Percentiles rank a stretch among this genome's conserved stretches.
These are phyloP conservation scores for Drosophila watanabei DNA, from an alignment of 1,140 invertebrate genomes.

Conservation along the genomic window DNA sequence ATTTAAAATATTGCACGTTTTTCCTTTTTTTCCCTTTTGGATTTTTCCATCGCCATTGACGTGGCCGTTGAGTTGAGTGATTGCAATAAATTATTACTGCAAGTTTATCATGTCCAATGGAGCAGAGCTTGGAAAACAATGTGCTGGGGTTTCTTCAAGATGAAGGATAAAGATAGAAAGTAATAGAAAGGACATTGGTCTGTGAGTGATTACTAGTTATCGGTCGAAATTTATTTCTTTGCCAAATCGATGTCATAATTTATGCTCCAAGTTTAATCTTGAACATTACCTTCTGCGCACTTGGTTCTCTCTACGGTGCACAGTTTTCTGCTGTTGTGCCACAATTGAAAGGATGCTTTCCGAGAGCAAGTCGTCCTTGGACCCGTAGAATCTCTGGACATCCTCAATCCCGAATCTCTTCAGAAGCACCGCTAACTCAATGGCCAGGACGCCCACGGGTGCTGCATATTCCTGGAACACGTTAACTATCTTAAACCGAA, in stretches of 20 bases:
- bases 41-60: slow-evolving; percentile 41
- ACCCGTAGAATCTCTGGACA: slow-evolving; percentile 18
- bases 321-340: not conserved
- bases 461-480: not conserved
- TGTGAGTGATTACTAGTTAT: not conserved
- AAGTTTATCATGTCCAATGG: slow-evolving; percentile 63
- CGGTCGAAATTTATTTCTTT: not conserved
- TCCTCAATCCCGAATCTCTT: slow-evolving; percentile 13
- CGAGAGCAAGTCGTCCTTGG: slow-evolving; percentile 10
- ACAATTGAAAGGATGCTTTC: slow-evolving; percentile 11
- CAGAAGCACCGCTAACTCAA: not conserved
- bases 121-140: slow-evolving; percentile 23
- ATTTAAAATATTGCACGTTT: slow-evolving; percentile 73
- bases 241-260: not conserved
- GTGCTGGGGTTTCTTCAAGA: slow-evolving; percentile 14
- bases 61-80: slow-evolving; percentile 72
- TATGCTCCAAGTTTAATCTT: not conserved
- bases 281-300: not conserved
- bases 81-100: slow-evolving; percentile 78
- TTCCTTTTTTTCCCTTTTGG: slow-evolving; percentile 8
- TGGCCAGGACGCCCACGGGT: not conserved
- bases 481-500: not conserved
- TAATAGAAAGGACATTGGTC: not conserved
- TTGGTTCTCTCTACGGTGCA: not conserved
- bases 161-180: not conserved